These are phyloP conservation scores for Cheilosia scutellata DNA, from an alignment of 2,888 invertebrate species.

Conservation along the genomic window DNA sequence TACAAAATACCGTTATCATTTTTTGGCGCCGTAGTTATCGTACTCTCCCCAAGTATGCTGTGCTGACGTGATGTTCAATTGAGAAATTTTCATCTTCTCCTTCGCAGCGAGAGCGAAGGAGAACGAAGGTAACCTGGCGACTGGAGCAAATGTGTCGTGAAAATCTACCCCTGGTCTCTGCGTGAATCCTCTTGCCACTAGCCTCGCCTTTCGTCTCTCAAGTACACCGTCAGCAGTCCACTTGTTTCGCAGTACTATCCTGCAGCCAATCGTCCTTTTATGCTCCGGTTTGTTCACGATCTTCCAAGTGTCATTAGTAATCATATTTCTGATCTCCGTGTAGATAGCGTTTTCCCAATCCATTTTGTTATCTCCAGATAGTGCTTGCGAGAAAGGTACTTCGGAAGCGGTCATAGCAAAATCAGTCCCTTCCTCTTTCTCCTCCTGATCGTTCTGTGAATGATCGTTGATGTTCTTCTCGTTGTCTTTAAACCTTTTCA, in stretches of 20 bases:
- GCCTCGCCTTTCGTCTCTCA: constrained; percentile 77
- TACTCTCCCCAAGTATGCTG: too few relatives aligned
- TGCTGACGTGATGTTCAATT: constrained; percentile 76
- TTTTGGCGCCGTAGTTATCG: too few relatives aligned
- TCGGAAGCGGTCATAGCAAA: constrained; percentile 33
- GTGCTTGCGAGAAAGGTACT: constrained; percentile 3
- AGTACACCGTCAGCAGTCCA: constrained; percentile 76
- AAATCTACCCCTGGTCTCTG: constrained; percentile 79
- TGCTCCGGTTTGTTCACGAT: constrained; percentile 72
- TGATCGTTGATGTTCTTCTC: not conserved
- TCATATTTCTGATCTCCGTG: constrained; percentile 14
- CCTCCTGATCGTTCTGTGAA: not conserved
- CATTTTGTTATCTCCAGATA: constrained; percentile 15
- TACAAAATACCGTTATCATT: too few relatives aligned
- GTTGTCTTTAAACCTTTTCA: not conserved
- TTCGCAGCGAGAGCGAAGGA: constrained; percentile 74
- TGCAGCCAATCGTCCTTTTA: constrained; percentile 77
- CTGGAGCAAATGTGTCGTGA: constrained; percentile 78
- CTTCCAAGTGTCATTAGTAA: constrained; percentile 76
- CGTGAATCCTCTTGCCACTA: constrained; percentile 74
- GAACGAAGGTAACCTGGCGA: constrained; percentile 76
- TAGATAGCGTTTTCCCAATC: constrained; percentile 37
- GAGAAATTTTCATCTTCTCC: constrained; percentile 64
- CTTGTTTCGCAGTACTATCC: constrained; percentile 78
- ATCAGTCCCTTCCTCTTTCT: not conserved